phyloP scores from a whole-genome alignment of 2,888 invertebrate species.

The Tetragonisca angustula region DNA sequence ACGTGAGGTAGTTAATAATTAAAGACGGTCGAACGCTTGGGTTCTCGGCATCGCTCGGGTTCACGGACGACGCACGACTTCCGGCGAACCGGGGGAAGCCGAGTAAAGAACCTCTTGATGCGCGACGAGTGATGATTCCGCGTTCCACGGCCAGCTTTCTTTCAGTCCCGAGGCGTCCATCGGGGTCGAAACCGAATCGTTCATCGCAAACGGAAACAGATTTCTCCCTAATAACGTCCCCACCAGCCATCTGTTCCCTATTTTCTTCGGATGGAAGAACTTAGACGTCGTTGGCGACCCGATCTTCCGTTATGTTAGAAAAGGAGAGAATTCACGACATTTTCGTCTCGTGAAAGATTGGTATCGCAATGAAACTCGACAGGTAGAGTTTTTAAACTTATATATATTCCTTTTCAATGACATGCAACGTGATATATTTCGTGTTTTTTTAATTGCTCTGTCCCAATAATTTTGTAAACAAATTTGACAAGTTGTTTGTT shows the following conservation, averaged over 20 bases:
- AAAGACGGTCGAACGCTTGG: conserved; percentile 28
- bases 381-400: too few relatives aligned
- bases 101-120: conserved; percentile 69
- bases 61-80: conserved; percentile 61
- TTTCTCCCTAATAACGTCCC: background rate
- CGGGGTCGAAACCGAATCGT: background rate
- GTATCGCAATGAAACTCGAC: too few relatives aligned
- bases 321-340: background rate
- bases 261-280: background rate
- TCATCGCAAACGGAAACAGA: background rate
- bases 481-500: too few relatives aligned
- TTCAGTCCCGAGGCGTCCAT: conserved; percentile 1
- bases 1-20: conserved; percentile 2
- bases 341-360: too few relatives aligned
- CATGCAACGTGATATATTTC: too few relatives aligned
- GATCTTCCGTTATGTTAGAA: background rate
- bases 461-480: too few relatives aligned
- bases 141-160: conserved; percentile 43
- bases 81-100: conserved; percentile 62
- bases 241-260: background rate
- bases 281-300: too few relatives aligned
- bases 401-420: too few relatives aligned
- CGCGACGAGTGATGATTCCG: conserved; percentile 58
- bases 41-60: conserved; percentile 17
- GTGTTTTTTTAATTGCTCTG: too few relatives aligned